Base-by-base conservation (phyloP, 2,113 vertebrate genomes). In the Ptilonorhynchus violaceus region DNA sequence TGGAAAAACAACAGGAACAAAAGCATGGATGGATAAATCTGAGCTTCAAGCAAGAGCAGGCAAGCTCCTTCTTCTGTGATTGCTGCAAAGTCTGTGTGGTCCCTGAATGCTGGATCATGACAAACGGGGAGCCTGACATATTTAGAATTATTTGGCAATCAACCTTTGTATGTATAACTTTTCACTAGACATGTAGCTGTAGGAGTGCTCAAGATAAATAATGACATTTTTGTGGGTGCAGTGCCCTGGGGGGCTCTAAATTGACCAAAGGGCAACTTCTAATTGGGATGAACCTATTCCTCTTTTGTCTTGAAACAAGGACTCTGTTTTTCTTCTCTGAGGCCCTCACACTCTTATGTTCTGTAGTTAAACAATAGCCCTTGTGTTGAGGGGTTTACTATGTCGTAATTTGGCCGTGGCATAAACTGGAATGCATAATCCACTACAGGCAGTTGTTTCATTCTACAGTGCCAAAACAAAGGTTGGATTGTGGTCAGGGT, bases 331-430 rank as follows among this genome's bases (percentile, higher is more conserved):
- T 63, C 31, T 85, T 80, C 80, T 82, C 79, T 39, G 64, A 84
- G 42, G 59, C 47, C 47, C 24, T 84, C 72, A 75, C 1, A 21
- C 33, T 85, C 27, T 69, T 44, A 52, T 1, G 1, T 69, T 95
- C 58, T 56, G 52, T 41, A 89, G 92, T 74, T 85, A 94, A 95
- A 97, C 94, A 97, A 94, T 77, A 67, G 59, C 27, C 20, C 47
- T 86, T 78, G 92, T 97, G 92, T 97, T 90, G 46, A 85, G 50
- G n/a, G 62, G 7, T 93, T 95, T 88, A 67, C 53, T 91, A 27
- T 81, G 92, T 77, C 68, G 84, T 91, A 89, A 91, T 91, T 95
- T 93, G 84, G 49, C 88, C 25, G 6, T 72, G 87, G 50, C 56
- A 47, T 62, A 62, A 93, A 80, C 81, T 81, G 84, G 81, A 94